Evolutionary conservation across 2,797 vertebrate species (phyloP).

Genomic region (Arnoldichthys spilopterus): DNA sequence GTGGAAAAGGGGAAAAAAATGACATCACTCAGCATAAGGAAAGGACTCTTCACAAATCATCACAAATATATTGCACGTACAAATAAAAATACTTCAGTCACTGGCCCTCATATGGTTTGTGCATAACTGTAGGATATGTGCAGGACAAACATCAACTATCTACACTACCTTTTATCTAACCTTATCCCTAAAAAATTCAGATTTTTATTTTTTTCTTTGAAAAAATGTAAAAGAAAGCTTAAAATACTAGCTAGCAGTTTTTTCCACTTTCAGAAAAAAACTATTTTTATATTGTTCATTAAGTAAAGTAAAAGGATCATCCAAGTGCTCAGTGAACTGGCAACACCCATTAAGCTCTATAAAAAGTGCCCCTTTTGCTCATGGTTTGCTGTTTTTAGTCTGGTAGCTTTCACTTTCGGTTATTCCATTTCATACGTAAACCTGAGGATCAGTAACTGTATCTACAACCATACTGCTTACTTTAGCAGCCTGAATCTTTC

Average conservation of each 20-base stretch:
- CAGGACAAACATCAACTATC: constrained; percentile 15
- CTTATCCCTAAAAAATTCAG: not conserved
- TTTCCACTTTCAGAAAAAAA: not conserved
- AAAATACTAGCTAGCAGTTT: constrained; percentile 34
- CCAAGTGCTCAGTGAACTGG: constrained; percentile 23
- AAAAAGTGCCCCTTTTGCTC: constrained; percentile 25
- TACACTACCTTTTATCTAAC: not conserved
- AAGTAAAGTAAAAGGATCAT: not conserved
- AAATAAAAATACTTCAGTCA: constrained; percentile 67
- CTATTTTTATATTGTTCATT: not conserved
- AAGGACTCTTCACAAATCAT: constrained; percentile 68
- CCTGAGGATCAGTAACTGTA: not conserved
- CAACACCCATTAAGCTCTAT: not conserved
- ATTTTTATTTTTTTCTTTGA: constrained; percentile 36
- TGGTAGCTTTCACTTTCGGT: not conserved
- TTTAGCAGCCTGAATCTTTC: not conserved
- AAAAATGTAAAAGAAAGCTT: not conserved
- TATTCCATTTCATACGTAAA: not conserved
- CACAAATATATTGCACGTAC: constrained; percentile 79
- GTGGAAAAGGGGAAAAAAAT: constrained; percentile 51
- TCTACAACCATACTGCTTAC: not conserved
- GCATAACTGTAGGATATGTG: constrained; percentile 49
- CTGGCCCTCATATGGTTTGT: constrained; percentile 57
- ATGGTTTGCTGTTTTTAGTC: not conserved
- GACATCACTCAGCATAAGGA: not conserved